Base-by-base conservation (phyloP, 2,888 invertebrate genomes). In the Eupithecia subfuscata region DNA sequence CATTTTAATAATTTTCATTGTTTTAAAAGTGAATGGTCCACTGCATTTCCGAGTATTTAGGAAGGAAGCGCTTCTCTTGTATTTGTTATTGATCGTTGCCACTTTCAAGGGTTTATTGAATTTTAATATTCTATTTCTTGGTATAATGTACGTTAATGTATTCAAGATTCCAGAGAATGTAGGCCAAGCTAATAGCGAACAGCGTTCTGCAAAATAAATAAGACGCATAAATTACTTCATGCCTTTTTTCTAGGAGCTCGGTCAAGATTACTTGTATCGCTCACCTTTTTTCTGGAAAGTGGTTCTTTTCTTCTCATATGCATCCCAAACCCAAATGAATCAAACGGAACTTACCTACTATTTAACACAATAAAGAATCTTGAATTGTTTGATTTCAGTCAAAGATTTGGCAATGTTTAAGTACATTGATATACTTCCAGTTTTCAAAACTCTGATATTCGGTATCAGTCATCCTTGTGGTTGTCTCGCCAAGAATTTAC, bases 1-100 rank as follows among this genome's bases (percentile, higher is more conserved):
- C 94, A 92, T 95, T 94, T 93, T 94, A 95, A 95, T 94, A 91
- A 91, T 90, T 88, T 89, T 93, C 93, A 93, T 93, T 94, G 94
- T 93, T 92, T 82, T 80, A 84, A 80, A 88, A 86, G 86, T 92
- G 90, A 89, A 92, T 89, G 88, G 88, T 77, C 80, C 83, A 85
- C n/a, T 12, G 85, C 81, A 81, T 86, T 93, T 94, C 93, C 88
- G 84, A 90, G 88, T 89, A 89, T 83, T 81, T 87, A 91, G 94
- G 93, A 94, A 94, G 94, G 93, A 94, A 93, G 89, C 86, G 80
- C 80, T 78, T 79, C 84, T 84, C 85, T 86, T 86, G 86, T 86
- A 88, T 87, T 87, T 87, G 85, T 87, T 87, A 87, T 88, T 86
- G 86, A 84, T 84, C 79, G 74, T 82, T 82, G 71, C 56, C 78